Base-by-base conservation (phyloP, 2,113 vertebrate species). In the Notothenia rossii region DNA sequence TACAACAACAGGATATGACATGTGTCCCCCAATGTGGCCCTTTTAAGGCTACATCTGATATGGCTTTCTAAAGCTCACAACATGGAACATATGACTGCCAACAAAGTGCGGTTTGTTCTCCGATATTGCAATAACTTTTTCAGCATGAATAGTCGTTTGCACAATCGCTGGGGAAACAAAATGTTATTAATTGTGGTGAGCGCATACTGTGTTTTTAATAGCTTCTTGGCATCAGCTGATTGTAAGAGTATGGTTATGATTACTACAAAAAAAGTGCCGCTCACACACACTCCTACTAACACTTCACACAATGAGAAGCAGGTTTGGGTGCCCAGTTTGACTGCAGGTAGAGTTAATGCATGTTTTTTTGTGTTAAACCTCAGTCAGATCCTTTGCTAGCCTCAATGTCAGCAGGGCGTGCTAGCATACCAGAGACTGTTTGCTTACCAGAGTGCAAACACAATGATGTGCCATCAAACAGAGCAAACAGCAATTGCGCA, bases 1-100 rank as follows among this genome's bases (percentile, higher is more conserved):
- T 2, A 43, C 65, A 89, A 71, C 10, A 67, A 86, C 84, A 89
- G 85, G 86, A 91, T 59, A 63, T 83, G 72, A 85, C 66, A 76
- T 25, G 20, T 53, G 64, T 79, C 72, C 75, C 33, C 60, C 18
- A 33, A n/a, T 5, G 15, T 58, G 66, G 36, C 46, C 66, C 56
- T 18, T 62, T 49, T 63, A 62, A 68, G 58, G 76, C 2, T 43
- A 50, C n/a, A 7, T 13, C 40, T 66, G 29, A 29, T 29, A 29
- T 4, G 29, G 3, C 29, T 58, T 1, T 55, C 17, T 2, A 20
- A 50, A 20, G 5, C 10, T 6, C 20, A 40, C 18, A 25, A 48
- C 49, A 33, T n/a, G 36, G 12, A 17, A 63, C 18, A 48, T 8
- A 55, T 36, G 22, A 17, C 7, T 49, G 2, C 0, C 66, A n/a